Evolutionary conservation across 37 sponge, comb jelly and placozoan genomes (phyloP).

Genomic region (Lycopodina hypogea): DNA sequence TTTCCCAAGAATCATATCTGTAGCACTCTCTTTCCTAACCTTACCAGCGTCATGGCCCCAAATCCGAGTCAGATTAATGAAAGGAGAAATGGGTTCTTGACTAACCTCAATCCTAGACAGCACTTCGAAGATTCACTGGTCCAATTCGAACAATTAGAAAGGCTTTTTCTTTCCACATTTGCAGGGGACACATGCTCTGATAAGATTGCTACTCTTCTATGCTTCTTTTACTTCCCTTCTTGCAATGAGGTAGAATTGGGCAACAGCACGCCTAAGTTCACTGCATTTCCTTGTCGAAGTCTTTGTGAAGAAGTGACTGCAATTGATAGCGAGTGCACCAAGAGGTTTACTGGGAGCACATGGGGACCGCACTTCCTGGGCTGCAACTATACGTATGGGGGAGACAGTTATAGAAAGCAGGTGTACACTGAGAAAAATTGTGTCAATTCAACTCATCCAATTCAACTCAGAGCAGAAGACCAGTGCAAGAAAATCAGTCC

Average conservation of each 20-base stretch:
- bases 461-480: too few relatives aligned
- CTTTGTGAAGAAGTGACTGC: slow-evolving; percentile 9
- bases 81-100: not conserved
- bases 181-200: slow-evolving; percentile 1
- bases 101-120: not conserved
- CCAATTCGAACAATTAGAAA: slow-evolving; percentile 2
- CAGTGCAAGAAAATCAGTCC: too few relatives aligned
- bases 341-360: not conserved
- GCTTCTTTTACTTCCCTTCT: slow-evolving; percentile 52
- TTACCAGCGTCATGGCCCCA: not conserved
- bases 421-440: too few relatives aligned
- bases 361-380: too few relatives aligned
- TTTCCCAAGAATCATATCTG: too few relatives aligned
- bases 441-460: too few relatives aligned
- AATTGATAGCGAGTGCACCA: not conserved
- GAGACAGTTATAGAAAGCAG: too few relatives aligned
- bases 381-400: too few relatives aligned
- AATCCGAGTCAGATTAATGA: slow-evolving; percentile 5
- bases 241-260: not conserved
- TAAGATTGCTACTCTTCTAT: slow-evolving; percentile 13
- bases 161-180: not conserved
- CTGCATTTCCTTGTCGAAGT: not conserved
- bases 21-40: too few relatives aligned
- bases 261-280: too few relatives aligned
- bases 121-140: not conserved